Base-by-base conservation (phyloP, 2,888 invertebrate species). In the Terebella lapidaria region DNA sequence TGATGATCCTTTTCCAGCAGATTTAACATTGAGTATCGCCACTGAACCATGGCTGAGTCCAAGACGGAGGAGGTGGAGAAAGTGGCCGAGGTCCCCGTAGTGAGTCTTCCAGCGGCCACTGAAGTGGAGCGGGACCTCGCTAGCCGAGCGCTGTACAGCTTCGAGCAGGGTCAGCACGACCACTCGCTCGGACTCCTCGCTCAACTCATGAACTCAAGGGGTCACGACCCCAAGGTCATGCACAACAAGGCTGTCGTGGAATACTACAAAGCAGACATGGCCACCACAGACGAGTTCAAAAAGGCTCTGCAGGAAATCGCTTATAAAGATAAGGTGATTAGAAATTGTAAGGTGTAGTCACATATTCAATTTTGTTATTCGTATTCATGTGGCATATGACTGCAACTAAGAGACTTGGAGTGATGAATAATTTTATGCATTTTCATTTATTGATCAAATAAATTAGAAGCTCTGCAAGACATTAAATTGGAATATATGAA, bases 231-330 rank as follows among this genome's bases (percentile, higher is more conserved):
- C 63, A 87, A 90, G 75, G 86, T 91, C 1, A 84, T 86, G 51
- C 92, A 92, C 73, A 94, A 95, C 76, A 89, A 89, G 81, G 88
- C 89, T 27, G 87, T 94, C 0, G 87, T 87, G 0, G 90, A 92
- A 74, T 92, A 89, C 79, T 90, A 88, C 78, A 86, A 73, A 30
- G 78, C 78, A 46, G 74, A 73, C 3, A 72, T 89, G 72, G 88
- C 86, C 69, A 88, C 89, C 71, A 86, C 88, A 18, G 88, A 89
- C 58, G 84, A 86, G 57, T 88, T 92, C 71, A 68, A 71, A 56
- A 70, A 71, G 30, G 66, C 68, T 49, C 64, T 78, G 27, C 65
- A 69, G 4, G 71, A 69, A 54, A 72, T 76, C 27, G 71, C 73
- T 66, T n/a, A 54, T 10, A 62, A 62, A 58, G 66, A 65, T 15